Evolutionary conservation across 2,113 vertebrate genomes (phyloP).

Genomic region (human): GRCh38 chr3:73455501-73456000

Average conservation of each 20-base stretch:
- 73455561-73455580: not conserved
- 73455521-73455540: not conserved
- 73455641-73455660: not conserved
- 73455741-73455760: not conserved
- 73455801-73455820: not conserved
- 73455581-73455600: not conserved
- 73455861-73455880: conserved; percentile 43
- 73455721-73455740: not conserved
- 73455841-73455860: not conserved
- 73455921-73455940: conserved; percentile 58
- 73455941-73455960: conserved; percentile 68
- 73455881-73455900: not conserved
- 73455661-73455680: not conserved
- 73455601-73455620: not conserved
- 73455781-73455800: not conserved
- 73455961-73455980: conserved; percentile 77
- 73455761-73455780: not conserved
- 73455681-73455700: not conserved
- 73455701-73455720: not conserved
- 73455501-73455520: fast-evolving
- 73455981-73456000: conserved; percentile 44
- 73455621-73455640: not conserved
- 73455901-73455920: conserved; percentile 54
- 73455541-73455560: not conserved
- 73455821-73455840: not conserved